These are phyloP conservation scores for Clarias laeviceps DNA, from an alignment of 2,797 vertebrate species.

Conservation along the genomic window DNA sequence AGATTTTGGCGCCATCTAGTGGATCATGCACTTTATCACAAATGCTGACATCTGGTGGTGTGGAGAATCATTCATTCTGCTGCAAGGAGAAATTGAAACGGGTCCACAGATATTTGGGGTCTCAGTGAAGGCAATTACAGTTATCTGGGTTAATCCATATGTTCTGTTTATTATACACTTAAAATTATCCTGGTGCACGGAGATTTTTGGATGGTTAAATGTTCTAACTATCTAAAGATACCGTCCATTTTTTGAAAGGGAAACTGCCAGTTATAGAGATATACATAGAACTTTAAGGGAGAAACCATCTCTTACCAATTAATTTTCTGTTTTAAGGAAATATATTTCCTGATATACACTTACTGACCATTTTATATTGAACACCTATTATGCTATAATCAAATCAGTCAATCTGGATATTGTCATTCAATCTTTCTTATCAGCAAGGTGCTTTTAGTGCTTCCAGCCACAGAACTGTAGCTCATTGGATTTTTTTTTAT, in stretches of 20 bases:
- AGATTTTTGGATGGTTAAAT: background rate
- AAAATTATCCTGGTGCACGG: background rate
- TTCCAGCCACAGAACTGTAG: background rate
- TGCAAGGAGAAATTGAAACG: background rate
- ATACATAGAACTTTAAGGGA: background rate
- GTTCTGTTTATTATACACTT: slow-evolving; percentile 5
- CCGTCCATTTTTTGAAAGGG: background rate
- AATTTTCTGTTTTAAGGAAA: background rate
- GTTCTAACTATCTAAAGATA: background rate
- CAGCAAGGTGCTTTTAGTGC: background rate
- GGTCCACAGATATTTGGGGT: background rate
- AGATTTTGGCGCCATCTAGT: slow-evolving; percentile 19
- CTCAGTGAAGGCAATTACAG: background rate
- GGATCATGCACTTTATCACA: slow-evolving; percentile 44
- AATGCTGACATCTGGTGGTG: slow-evolving; percentile 14
- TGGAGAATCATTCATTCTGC: background rate
- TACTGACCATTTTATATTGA: background rate
- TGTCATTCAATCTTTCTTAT: background rate
- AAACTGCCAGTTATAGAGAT: background rate
- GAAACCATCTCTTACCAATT: background rate
- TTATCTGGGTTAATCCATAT: background rate
- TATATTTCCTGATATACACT: background rate
- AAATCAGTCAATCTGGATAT: background rate
- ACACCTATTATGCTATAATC: background rate
- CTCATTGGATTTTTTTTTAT: background rate